phyloP scores from a whole-genome alignment of 2,113 vertebrate genomes.

The Cyprinodon variegatus region DNA sequence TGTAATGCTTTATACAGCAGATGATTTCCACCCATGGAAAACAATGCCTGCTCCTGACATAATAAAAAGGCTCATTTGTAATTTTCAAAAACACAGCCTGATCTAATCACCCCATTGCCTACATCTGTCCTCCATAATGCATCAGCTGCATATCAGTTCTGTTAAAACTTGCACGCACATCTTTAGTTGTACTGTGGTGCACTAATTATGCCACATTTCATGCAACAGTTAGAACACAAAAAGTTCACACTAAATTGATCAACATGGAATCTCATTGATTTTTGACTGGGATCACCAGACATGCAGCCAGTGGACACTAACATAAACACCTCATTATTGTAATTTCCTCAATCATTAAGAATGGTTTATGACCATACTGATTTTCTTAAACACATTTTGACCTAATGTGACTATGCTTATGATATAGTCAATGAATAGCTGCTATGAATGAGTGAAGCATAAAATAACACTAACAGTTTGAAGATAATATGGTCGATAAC shows the following conservation, averaged over 20 bases:
- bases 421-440: not conserved
- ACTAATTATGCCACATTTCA: not conserved
- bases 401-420: not conserved
- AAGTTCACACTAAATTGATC: not conserved
- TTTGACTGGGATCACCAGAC: not conserved
- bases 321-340: not conserved
- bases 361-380: not conserved
- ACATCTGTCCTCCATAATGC: not conserved
- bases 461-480: not conserved
- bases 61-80: not conserved
- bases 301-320: not conserved
- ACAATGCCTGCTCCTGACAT: not conserved
- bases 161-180: not conserved
- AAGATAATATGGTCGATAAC: not conserved
- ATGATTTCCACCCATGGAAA: not conserved
- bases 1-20: not conserved
- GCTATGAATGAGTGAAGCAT: not conserved
- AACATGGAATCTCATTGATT: not conserved
- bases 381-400: not conserved
- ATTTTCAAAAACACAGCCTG: not conserved
- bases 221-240: not conserved
- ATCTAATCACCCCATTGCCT: not conserved
- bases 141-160: not conserved
- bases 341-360: constrained; percentile 1
- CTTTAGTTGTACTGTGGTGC: not conserved